phyloP scores from a whole-genome alignment of 1,140 invertebrate genomes.

The Diabrotica undecimpunctata region DNA sequence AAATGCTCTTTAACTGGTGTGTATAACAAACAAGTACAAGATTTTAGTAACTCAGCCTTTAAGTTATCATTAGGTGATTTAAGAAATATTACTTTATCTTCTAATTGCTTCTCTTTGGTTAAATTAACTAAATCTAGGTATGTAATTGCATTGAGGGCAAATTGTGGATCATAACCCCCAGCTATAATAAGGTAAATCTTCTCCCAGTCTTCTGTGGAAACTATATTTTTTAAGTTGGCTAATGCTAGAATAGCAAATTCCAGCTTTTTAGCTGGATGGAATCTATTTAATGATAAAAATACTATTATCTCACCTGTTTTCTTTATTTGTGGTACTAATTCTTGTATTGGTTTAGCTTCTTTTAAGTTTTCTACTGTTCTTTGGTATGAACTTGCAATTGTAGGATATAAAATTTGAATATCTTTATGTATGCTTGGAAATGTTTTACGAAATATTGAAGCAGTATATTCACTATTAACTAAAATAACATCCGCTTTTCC shows the following conservation, averaged over 20 bases:
- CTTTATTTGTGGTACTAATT: slow-evolving; percentile 36
- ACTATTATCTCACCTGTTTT: slow-evolving; percentile 57
- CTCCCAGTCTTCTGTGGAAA: slow-evolving; percentile 56
- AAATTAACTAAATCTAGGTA: slow-evolving; percentile 72
- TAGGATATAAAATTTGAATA: slow-evolving; percentile 90
- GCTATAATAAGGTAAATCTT: slow-evolving; percentile 85
- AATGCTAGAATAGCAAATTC: slow-evolving; percentile 79
- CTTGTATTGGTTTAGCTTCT: slow-evolving; percentile 24
- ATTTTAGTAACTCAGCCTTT: slow-evolving; percentile 75
- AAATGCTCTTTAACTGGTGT: slow-evolving; percentile 98
- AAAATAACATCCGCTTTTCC: slow-evolving; percentile 80
- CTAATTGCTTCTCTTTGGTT: slow-evolving; percentile 62
- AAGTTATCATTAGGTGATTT: slow-evolving; percentile 81
- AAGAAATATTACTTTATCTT: slow-evolving; percentile 76
- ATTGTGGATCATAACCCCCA: slow-evolving; percentile 92
- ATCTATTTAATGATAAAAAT: slow-evolving; percentile 95
- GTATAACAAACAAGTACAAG: slow-evolving; percentile 81
- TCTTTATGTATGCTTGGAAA: slow-evolving; percentile 65
- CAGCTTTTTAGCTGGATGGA: slow-evolving; percentile 96
- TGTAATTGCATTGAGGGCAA: slow-evolving; percentile 87
- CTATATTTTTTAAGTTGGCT: slow-evolving; percentile 56
- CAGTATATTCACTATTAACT: slow-evolving; percentile 94
- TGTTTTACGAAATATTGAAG: slow-evolving; percentile 77
- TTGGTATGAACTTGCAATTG: slow-evolving; percentile 56
- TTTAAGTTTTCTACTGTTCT: slow-evolving; percentile 25